Base-by-base conservation (phyloP, 2,113 vertebrate genomes). In the Echinops telfairi region DNA sequence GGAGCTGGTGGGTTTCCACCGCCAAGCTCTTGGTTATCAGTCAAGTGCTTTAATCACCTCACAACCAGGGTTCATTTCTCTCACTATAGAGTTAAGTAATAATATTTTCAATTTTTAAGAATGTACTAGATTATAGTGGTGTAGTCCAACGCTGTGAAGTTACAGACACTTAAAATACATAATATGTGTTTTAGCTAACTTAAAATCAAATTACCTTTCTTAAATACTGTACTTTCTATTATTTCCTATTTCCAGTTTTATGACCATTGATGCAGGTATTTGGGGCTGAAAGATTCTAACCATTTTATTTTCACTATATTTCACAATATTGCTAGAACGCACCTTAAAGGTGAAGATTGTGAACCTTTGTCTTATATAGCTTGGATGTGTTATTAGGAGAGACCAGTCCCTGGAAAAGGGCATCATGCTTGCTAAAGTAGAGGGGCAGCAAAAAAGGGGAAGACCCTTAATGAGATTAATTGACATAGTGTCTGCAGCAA, bases 101-200 rank as follows among this genome's bases (percentile, higher is more conserved):
- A 93, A 22, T 0, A 83, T 82, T 80, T 88, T n/a, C 11, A 17
- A 57, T 10, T 91, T 97, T 96, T 96, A 2, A 95, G 86, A 9
- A 0, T 3, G n/a, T 90, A 38, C 14, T 86, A 91, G 78, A 64
- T 89, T 82, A 70, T 31, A 36, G 0, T 88, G 23, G 11, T 79
- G 1, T 93, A 23, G 16, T 94, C 93, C 93, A 95, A 78, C 94
- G 6, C 17, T 95, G 47, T 82, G 40, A 96, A 94, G 19, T 10
- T 43, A 94, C 79, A 58, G 47, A 77, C n/a, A 94, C 96, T 19
- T n/a, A 88, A 92, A 92, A 75, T 95, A 96, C 92, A 95, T 95
- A 97, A 96, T 97, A 88, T 89, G 16, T 79, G 91, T 79, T 96
- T 91, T 66, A 23, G 31, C 47, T 96, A 83, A 87, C 95, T 96